These are phyloP conservation scores for Galago senegalensis DNA, from an alignment of 2,797 vertebrate genomes.

Conservation along the genomic window DNA sequence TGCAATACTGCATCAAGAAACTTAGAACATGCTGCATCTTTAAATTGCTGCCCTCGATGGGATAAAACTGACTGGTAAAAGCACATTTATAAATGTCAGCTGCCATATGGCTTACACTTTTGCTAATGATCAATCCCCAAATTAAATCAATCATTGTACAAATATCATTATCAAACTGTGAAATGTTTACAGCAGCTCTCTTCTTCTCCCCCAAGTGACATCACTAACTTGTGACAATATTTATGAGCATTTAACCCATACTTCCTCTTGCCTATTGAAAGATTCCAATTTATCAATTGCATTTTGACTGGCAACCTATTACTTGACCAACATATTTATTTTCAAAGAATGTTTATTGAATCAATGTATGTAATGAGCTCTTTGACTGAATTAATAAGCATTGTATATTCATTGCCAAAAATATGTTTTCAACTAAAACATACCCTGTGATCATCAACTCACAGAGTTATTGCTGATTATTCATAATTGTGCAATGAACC, in stretches of 20 bases:
- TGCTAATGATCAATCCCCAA: constrained; percentile 23
- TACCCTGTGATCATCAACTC: not conserved
- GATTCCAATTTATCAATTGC: not conserved
- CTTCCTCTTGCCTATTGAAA: constrained; percentile 5
- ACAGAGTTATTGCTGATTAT: not conserved
- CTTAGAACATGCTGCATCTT: not conserved
- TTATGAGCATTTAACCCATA: not conserved
- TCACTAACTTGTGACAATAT: constrained; percentile 21
- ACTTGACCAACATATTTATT: constrained; percentile 53
- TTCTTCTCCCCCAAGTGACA: not conserved
- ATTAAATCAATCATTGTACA: constrained; percentile 55
- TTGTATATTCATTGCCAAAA: constrained; percentile 58
- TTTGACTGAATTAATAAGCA: constrained; percentile 4
- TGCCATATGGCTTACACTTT: constrained; percentile 21
- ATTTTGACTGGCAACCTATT: constrained; percentile 13
- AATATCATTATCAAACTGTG: constrained; percentile 39
- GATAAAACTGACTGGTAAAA: constrained; percentile 4
- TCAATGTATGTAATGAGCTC: constrained; percentile 9
- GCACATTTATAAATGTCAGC: constrained; percentile 41
- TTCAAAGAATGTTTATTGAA: constrained; percentile 57
- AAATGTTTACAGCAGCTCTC: constrained; percentile 25
- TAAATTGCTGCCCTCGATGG: not conserved
- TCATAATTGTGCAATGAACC: not conserved
- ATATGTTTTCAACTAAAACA: constrained; percentile 46
- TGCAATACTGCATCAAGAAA: not conserved